Evolutionary conservation across 2,797 vertebrate genomes (phyloP).

Genomic region (Falco naumanni): DNA sequence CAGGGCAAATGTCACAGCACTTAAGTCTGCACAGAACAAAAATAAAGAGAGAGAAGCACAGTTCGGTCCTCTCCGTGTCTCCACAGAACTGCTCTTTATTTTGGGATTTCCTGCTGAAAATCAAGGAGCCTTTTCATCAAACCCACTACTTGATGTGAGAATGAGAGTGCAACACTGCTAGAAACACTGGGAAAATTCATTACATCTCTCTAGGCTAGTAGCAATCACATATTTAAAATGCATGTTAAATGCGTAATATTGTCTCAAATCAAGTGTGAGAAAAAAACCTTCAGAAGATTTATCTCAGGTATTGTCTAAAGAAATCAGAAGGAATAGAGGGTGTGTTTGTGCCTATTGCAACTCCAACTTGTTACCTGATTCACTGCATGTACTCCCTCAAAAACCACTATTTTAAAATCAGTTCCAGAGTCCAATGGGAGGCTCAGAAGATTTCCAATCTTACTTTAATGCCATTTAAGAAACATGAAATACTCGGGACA

Average conservation of each 20-base stretch:
- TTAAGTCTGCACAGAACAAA: not conserved
- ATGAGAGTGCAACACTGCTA: not conserved
- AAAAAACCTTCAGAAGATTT: not conserved
- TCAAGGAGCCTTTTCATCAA: constrained; percentile 50
- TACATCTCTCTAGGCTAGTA: not conserved
- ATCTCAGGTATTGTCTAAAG: not conserved
- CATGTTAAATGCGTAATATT: not conserved
- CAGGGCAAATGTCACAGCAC: not conserved
- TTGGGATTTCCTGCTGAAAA: constrained; percentile 13
- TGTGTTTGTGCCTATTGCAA: not conserved
- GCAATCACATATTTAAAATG: not conserved
- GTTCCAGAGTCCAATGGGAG: not conserved
- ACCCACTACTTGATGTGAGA: not conserved
- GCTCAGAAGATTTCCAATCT: not conserved
- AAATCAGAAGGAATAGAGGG: not conserved
- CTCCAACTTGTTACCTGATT: not conserved
- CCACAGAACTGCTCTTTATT: not conserved
- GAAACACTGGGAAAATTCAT: not conserved
- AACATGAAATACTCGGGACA: not conserved
- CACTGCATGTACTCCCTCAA: not conserved
- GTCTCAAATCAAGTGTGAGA: not conserved
- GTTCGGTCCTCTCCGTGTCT: not conserved
- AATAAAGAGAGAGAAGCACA: constrained; percentile 22
- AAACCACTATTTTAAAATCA: not conserved
- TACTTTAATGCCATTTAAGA: not conserved